Conservation (phyloP, 2,113 vertebrate genomes). For the Platichthys stellatus region DNA sequence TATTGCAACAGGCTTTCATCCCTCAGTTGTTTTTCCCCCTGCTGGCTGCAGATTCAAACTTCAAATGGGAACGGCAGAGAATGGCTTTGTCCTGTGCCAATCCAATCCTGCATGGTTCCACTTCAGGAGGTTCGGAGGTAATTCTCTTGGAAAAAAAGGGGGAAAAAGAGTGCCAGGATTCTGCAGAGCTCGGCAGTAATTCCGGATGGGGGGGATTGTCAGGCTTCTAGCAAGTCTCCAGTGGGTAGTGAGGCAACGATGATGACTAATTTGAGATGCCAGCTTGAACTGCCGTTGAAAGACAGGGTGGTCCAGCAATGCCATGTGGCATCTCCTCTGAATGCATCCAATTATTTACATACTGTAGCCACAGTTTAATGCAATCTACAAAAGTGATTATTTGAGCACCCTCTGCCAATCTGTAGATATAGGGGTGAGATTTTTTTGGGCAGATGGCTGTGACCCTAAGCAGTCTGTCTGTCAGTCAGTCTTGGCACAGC, state of each 20-base stretch:
- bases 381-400: slow-evolving; percentile 17
- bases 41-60: slow-evolving; percentile 61
- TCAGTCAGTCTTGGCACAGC: slow-evolving; percentile 53
- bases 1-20: slow-evolving; percentile 53
- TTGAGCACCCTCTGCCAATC: slow-evolving; percentile 27
- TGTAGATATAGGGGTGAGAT: slow-evolving; percentile 52
- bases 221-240: slow-evolving; percentile 56
- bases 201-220: slow-evolving; percentile 63
- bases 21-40: background rate
- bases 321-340: slow-evolving; percentile 32
- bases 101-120: slow-evolving; percentile 72
- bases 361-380: background rate
- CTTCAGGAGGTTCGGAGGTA: slow-evolving; percentile 72
- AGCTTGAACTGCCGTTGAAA: slow-evolving; percentile 28
- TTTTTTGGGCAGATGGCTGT: slow-evolving; percentile 66
- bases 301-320: slow-evolving; percentile 41
- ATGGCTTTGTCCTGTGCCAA: slow-evolving; percentile 70
- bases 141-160: slow-evolving; percentile 51
- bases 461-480: slow-evolving; percentile 64
- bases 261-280: slow-evolving; percentile 64
- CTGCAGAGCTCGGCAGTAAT: slow-evolving; percentile 61
- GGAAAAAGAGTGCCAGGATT: slow-evolving; percentile 67
- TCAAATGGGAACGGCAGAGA: slow-evolving; percentile 58
- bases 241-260: slow-evolving; percentile 44
- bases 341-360: slow-evolving; percentile 16